A percentile compares a stretch with the other conserved stretches of the same genome.
These are phyloP conservation scores for Meteorus sp. DNA, from an alignment of 1,140 invertebrate genomes.

Conservation along the genomic window DNA sequence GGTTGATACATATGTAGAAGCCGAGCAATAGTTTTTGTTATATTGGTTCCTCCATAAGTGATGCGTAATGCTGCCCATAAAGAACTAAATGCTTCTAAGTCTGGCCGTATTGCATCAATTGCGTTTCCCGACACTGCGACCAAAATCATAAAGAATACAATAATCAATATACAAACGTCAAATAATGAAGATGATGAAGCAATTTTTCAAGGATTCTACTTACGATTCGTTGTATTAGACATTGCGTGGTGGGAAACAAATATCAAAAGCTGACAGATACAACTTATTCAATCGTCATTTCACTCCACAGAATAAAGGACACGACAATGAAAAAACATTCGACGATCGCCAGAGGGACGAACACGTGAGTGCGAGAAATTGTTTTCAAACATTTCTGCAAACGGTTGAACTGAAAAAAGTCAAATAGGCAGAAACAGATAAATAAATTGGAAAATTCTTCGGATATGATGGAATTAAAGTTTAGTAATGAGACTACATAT, in stretches of 20 bases:
- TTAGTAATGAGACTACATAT: too few relatives aligned
- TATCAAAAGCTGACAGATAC: conserved; percentile 1
- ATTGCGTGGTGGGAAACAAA: conserved; percentile 1
- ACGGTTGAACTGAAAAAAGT: too few relatives aligned
- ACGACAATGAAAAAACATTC: conserved; percentile 36
- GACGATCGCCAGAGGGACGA: conserved; percentile 1
- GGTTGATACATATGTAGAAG: conserved; percentile 47
- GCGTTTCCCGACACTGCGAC: conserved; percentile 12
- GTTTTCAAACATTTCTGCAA: too few relatives aligned
- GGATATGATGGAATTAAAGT: too few relatives aligned
- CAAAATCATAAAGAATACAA: background rate
- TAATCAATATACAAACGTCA: background rate
- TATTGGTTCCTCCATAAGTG: conserved; percentile 40
- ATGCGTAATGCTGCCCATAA: conserved; percentile 38
- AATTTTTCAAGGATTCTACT: background rate
- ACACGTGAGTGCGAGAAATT: conserved; percentile 21
- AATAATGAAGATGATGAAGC: background rate
- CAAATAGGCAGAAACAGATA: too few relatives aligned
- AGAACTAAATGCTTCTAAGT: conserved; percentile 37
- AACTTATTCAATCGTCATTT: conserved; percentile 11
- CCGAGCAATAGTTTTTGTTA: conserved; percentile 40
- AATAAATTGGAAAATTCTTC: too few relatives aligned
- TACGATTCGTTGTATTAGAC: conserved; percentile 5
- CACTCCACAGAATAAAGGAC: conserved; percentile 35
- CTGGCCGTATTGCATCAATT: conserved; percentile 25